phyloP scores from a whole-genome alignment of 1,140 invertebrate genomes.

The Physella acuta region DNA sequence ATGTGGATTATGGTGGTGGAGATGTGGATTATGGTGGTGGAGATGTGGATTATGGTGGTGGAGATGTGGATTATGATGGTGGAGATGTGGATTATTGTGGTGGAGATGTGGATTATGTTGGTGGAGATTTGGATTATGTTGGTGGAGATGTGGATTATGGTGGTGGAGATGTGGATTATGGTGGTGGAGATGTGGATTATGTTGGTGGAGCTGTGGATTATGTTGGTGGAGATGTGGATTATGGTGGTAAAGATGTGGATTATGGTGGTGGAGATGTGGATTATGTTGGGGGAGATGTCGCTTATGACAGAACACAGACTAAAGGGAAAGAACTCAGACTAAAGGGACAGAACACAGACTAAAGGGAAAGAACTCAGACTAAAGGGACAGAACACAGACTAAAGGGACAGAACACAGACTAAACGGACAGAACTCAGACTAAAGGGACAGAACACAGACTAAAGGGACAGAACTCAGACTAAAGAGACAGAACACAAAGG shows the following conservation, averaged over 20 bases:
- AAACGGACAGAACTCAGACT: too few species aligned
- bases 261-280: background rate
- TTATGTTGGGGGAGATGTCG: background rate
- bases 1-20: background rate
- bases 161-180: background rate
- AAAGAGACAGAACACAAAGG: too few species aligned
- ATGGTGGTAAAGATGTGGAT: background rate
- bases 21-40: background rate
- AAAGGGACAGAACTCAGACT: too few species aligned
- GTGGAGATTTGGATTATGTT: background rate
- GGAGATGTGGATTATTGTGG: background rate
- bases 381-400: too few species aligned
- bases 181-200: background rate
- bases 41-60: background rate
- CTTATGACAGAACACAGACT: background rate
- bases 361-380: too few species aligned
- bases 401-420: too few species aligned
- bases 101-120: background rate
- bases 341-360: too few species aligned
- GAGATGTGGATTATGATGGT: background rate
- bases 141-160: background rate
- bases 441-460: too few species aligned
- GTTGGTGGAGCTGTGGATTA: background rate
- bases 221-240: background rate
- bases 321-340: too few species aligned